Evolutionary conservation across 2,797 vertebrate species (phyloP), one percentile per base, ranked within the genome.

Genomic region (Babyrousa celebensis): DNA sequence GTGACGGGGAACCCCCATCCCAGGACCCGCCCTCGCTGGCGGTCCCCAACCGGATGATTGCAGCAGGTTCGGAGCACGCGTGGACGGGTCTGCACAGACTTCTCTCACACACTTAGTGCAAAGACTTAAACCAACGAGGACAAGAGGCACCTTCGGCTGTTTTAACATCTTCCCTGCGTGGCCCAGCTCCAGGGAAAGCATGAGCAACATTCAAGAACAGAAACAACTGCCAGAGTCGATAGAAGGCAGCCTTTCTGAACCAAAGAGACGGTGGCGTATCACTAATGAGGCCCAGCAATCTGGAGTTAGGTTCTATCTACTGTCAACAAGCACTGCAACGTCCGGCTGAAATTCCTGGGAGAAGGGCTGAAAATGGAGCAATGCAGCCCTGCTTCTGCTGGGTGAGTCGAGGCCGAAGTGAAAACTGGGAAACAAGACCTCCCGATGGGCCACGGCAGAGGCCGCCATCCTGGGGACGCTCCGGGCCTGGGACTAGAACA

Each of bases 211-310:
- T 5, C 0, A 0, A 4, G 27, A 74, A 85, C 16, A 29, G 75
- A 85, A 83, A 79, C 52, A 16, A 11, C 6, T 10, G 32, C 63
- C 40, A 21, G 29, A 9, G 86, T 52, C 0, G 0, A 52, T 1
- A 7, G 67, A 58, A 43, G 32, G 84, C 5, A 20, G 29, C 23
- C 25, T 74, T 79, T 63, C 0, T 23, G 68, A 83, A 14, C 52
- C 32, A 25, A 71, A 77, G 58, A 54, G 14, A 29, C 0, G 0
- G 74, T 3, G 12, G 60, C 0, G 0, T 0, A 5, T 15, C 79
- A 25, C 7, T 3, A 23, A 65, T 36, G n/a, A 60, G 32, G 91
- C 82, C 12, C 67, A 52, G 43, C 75, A 36, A 20, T 40, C 27
- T 77, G 16, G 58, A 36, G 18, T 54, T 43, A 79, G 82, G 80